These are phyloP conservation scores for Megastigmus dorsalis DNA, from an alignment of 2,888 invertebrate species.

Conservation along the genomic window DNA sequence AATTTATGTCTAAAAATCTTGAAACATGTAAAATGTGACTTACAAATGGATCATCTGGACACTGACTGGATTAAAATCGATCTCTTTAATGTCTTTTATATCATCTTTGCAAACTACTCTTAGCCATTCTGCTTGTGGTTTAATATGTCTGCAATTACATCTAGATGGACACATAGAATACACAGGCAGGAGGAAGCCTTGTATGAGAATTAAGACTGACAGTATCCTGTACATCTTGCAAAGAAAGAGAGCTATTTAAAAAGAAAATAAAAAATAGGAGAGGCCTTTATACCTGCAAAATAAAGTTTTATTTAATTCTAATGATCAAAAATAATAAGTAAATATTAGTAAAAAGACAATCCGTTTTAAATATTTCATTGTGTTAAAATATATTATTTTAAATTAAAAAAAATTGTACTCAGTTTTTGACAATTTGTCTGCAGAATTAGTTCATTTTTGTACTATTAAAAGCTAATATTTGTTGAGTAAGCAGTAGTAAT, in stretches of 20 bases:
- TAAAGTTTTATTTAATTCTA: background rate
- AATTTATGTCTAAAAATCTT: background rate
- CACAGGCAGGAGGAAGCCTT: slow-evolving; percentile 59
- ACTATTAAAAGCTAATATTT: too few species aligned
- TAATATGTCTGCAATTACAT: slow-evolving; percentile 77
- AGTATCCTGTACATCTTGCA: slow-evolving; percentile 60
- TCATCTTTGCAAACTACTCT: slow-evolving; percentile 80
- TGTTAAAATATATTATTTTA: too few species aligned
- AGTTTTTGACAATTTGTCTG: too few species aligned
- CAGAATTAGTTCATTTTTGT: too few species aligned
- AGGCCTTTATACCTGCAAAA: background rate
- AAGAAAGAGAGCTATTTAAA: background rate
- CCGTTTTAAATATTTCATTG: too few species aligned
- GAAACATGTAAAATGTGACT: slow-evolving; percentile 69
- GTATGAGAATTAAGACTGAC: slow-evolving; percentile 62
- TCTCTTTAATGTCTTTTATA: slow-evolving; percentile 78
- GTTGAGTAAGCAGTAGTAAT: too few species aligned
- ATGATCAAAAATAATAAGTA: background rate
- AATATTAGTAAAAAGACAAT: too few species aligned
- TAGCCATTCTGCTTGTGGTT: slow-evolving; percentile 77
- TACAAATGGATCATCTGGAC: slow-evolving; percentile 81
- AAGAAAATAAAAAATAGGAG: background rate
- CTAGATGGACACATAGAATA: slow-evolving; percentile 75
- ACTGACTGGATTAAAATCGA: slow-evolving; percentile 79
- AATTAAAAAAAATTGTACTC: too few species aligned